phyloP scores from a whole-genome alignment of 1,140 invertebrate species.

The Ectropis grisescens region DNA sequence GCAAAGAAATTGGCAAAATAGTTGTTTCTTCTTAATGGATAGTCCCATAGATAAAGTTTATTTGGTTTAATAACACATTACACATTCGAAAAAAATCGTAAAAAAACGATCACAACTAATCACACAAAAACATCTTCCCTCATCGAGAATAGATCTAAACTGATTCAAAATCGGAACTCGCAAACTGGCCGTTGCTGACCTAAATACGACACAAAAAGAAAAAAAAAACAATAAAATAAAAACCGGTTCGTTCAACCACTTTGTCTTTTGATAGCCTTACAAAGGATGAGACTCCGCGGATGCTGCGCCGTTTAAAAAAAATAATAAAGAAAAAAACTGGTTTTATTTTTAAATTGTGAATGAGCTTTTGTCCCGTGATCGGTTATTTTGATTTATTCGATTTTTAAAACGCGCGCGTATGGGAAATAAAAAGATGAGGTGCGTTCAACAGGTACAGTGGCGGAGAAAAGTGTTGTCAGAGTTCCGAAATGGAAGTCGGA shows the following conservation, averaged over 20 bases:
- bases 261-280: slow-evolving; percentile 42
- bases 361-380: slow-evolving; percentile 56
- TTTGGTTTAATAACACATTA: too few relatives aligned
- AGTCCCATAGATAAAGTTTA: too few relatives aligned
- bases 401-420: slow-evolving; percentile 52
- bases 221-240: slow-evolving; percentile 17
- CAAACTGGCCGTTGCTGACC: slow-evolving; percentile 43
- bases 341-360: slow-evolving; percentile 49
- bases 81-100: too few relatives aligned
- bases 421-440: slow-evolving; percentile 51
- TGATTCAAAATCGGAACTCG: slow-evolving; percentile 10
- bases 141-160: slow-evolving; percentile 10
- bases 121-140: slow-evolving; percentile 7
- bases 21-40: too few relatives aligned
- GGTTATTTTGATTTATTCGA: slow-evolving; percentile 68
- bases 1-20: too few relatives aligned
- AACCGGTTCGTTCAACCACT: slow-evolving; percentile 51
- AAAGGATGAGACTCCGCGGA: slow-evolving; percentile 47
- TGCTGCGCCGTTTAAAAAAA: slow-evolving; percentile 35
- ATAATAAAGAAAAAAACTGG: slow-evolving; percentile 38
- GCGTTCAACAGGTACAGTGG: slow-evolving; percentile 55
- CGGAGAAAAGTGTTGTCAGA: slow-evolving; percentile 13
- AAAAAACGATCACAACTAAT: too few relatives aligned
- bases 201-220: slow-evolving; percentile 28
- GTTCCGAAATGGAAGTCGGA: too few relatives aligned